Base-by-base conservation (phyloP, 2,797 vertebrate genomes). In the Hoplostethus atlanticus region DNA sequence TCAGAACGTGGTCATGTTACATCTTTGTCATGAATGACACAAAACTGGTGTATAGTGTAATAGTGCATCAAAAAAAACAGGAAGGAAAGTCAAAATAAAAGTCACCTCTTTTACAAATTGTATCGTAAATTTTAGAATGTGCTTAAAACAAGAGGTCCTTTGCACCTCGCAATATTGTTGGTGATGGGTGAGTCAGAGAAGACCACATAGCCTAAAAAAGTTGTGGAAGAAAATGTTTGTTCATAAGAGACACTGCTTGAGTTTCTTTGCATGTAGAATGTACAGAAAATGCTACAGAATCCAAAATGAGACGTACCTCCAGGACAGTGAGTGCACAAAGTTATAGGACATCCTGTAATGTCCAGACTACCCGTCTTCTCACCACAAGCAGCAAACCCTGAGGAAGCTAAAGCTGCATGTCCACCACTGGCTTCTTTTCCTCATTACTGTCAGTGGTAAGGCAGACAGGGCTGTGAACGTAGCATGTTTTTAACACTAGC, bases 1-100 rank as follows among this genome's bases (percentile, higher is more conserved):
- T 69, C 68, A 53, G 57, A 71, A 40, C 8, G 17, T 76, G 79
- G 80, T 79, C 68, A 58, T 61, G 71, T 83, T 74, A 64, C 59
- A 74, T 87, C 83, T 86, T 84, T 77, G 31, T 79, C 71, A 68
- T 54, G 61, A 75, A 57, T 71, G 57, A 76, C 62, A 61, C 38
- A 11, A 75, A 79, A 72, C 36, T 59, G 51, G 52, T 21, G 21
- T 21, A 21, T 21, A 1, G 21, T 21, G 21, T 21, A 80, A 66
- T 71, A 46, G 52, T 69, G 65, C 36, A 47, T 68, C 56, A 4
- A 16, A 30, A n/a, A n/a, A n/a, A n/a, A 67, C 59, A 67, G 21
- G 46, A 54, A 42, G 30, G 25, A 12, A 46, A 21, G 16, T 69
- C 52, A 76, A 66, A 77, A 83, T 71, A 62, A 77, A 81, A 58